Evolutionary conservation across 2,888 invertebrate species (phyloP), one percentile per base, ranked within the genome.

Genomic region (Tinea pellionella): DNA sequence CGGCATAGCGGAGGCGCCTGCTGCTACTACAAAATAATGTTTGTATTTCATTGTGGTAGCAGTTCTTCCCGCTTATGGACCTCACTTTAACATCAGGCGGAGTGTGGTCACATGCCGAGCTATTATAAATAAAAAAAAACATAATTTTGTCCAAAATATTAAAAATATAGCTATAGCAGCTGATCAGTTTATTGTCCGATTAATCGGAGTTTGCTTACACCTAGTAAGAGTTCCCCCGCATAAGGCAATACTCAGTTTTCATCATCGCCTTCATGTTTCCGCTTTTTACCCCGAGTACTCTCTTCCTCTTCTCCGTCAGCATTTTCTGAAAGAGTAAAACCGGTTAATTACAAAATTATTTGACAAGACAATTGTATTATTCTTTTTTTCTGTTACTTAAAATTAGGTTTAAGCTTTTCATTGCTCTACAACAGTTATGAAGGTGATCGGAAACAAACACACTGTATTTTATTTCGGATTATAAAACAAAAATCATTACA

Each of bases 251-350:
- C 78, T 87, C 82, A 88, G 75, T 87, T 88, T 62, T 88, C 87
- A 42, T 86, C 83, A n/a, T 86, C 87, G 47, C 89, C 89, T 67
- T 89, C 89, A 63, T 88, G 89, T 86, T 90, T 90, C 73, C 90
- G 87, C 68, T 90, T 90, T 76, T 89, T 90, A 75, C 89, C 89
- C 68, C 89, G 82, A 71, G 89, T 89, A 70, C 89, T 87, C 68
- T 89, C 85, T 70, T 89, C 85, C 19, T 56, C 29, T 37, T 37
- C 57, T 12, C 59, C 42, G 18, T 42, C 42, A 42, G 59, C 59
- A 24, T 59, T 41, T 19, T 59, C 43, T 41, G 19, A n/a, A 47
- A 47, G 9, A 41, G 8, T 3, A 24, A 24, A 6, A 24, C 6
- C 6, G 24, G 24, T 24, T 24, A 24, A 24, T 6, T 24, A 42